Percentiles rank a stretch among this genome's conserved stretches.
These are phyloP conservation scores for Ormyrus pomaceus DNA, from an alignment of 2,888 invertebrate genomes.

Conservation along the genomic window DNA sequence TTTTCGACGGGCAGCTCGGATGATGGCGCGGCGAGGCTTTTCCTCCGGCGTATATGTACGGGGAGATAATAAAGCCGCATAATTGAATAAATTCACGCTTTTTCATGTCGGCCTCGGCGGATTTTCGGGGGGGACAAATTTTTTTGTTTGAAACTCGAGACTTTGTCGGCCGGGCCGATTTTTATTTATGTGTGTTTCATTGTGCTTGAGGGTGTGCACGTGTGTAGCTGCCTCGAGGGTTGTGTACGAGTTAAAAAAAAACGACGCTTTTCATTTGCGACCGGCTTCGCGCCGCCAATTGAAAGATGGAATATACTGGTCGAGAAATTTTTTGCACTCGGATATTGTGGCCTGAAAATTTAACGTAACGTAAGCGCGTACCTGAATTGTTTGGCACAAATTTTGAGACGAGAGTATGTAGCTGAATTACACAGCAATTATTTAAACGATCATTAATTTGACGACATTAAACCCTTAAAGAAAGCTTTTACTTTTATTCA, in stretches of 20 bases:
- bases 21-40: not conserved
- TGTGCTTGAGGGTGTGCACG: not conserved
- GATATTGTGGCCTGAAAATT: slow-evolving; percentile 44
- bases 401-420: not conserved
- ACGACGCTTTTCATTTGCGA: not conserved
- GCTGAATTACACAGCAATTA: too few species aligned
- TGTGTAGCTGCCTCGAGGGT: not conserved
- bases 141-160: not conserved
- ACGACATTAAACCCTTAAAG: too few species aligned
- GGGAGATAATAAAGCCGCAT: slow-evolving; percentile 50
- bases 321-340: not conserved
- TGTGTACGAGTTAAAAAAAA: not conserved
- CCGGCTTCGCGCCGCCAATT: not conserved
- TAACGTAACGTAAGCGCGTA: slow-evolving; percentile 23
- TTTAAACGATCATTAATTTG: too few species aligned
- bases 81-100: slow-evolving; percentile 53
- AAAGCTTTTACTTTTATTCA: too few species aligned
- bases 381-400: slow-evolving; percentile 34
- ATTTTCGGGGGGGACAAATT: slow-evolving; percentile 37
- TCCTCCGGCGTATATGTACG: not conserved
- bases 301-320: not conserved
- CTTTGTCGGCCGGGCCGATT: not conserved
- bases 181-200: slow-evolving; percentile 2
- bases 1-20: too few species aligned
- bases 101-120: slow-evolving; percentile 23